Evolutionary conservation across 2,888 invertebrate species (phyloP), one percentile per base, ranked within the genome.

Genomic region (Allolobophora icterica): DNA sequence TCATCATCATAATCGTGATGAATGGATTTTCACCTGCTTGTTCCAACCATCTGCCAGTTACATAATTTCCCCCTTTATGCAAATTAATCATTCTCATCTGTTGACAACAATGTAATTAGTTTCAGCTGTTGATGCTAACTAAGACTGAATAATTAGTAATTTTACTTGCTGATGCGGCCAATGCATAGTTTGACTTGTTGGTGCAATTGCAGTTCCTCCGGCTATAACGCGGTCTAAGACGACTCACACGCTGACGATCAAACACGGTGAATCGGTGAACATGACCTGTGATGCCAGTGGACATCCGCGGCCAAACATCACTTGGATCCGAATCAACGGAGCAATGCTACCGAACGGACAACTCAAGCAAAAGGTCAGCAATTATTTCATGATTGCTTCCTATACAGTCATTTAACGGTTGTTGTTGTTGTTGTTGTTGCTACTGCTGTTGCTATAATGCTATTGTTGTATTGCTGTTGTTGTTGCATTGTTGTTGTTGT

Each of bases 291-390:
- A 92, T 5, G 94, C 95, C 0, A 93, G 93, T 13, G 95, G 95
- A 2, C 94, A 94, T 87, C 95, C 95, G 0, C 71, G 58, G 19
- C 95, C 95, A 15, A 95, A 95, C 92, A 94, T 95, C 90, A 95
- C 95, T 1, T 95, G 95, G 95, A 94, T 94, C n/a, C 92, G 95
- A 90, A 94, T 94, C n/a, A 95, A 94, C 92, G 95, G 94, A 30
- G 84, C 33, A 34, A 71, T 91, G 15, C 91, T 92, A 1, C 92
- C 93, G 15, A 91, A 91, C 52, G 92, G 91, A 13, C 45, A 92
- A 34, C 91, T 93, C 19, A 90, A 92, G 34, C 89, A 92, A 21
- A 38, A 42, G 89, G 92, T 92, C 52, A 13, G 19, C 3, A 24
- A 3, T 30, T 40, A 13, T 13, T 17, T 45, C 45, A 45, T 45